Percentiles rank a stretch among this genome's conserved stretches.
These are phyloP conservation scores for Venturia canescens DNA, from an alignment of 1,140 invertebrate genomes.

Conservation along the genomic window DNA sequence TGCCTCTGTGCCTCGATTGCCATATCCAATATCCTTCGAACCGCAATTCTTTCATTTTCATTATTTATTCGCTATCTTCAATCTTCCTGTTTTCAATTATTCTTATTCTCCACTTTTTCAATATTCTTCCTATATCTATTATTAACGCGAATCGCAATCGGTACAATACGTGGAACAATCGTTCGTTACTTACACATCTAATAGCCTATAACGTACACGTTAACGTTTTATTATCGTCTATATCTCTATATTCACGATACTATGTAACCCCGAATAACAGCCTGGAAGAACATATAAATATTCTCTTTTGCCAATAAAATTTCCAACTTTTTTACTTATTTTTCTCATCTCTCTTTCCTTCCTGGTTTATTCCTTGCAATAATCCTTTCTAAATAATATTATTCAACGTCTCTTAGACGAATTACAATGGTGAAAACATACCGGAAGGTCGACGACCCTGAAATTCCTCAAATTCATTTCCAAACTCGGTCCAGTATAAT, in stretches of 20 bases:
- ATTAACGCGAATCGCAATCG: constrained; percentile 8
- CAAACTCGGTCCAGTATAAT: neutral
- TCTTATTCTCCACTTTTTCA: neutral
- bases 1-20: constrained; percentile 55
- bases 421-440: constrained; percentile 9
- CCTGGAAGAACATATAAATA: constrained; percentile 42
- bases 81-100: neutral
- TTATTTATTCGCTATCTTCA: constrained; percentile 9
- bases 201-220: constrained; percentile 24
- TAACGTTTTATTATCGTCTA: constrained; percentile 11
- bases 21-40: constrained; percentile 46
- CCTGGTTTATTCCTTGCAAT: neutral
- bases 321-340: no score
- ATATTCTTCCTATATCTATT: neutral
- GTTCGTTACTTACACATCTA: constrained; percentile 15
- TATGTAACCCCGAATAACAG: constrained; percentile 36
- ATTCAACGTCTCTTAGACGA: neutral
- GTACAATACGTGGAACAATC: constrained; percentile 11
- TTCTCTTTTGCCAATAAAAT: constrained; percentile 35
- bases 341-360: neutral
- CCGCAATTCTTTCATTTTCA: constrained; percentile 20
- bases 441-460: neutral
- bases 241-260: constrained; percentile 4
- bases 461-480: neutral
- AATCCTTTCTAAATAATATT: neutral